phyloP scores from a whole-genome alignment of 2,797 vertebrate species.

The Setipinna tenuifilis region DNA sequence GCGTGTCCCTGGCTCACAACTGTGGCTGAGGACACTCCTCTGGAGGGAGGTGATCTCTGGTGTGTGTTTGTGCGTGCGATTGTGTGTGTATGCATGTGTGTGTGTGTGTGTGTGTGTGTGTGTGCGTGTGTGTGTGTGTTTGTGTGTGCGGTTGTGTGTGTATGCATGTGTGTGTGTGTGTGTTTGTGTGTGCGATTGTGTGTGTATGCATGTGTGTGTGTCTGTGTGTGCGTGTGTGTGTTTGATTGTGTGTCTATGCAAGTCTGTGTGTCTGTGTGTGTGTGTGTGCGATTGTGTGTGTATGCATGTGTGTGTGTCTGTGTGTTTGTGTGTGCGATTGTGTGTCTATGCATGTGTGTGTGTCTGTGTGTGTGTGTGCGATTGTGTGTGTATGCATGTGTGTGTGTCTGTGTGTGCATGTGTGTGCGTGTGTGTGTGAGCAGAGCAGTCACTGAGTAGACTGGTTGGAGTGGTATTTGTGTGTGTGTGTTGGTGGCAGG shows the following conservation, averaged over 20 bases:
- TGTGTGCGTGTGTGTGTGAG: not conserved
- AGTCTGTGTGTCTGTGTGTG: slow-evolving; percentile 29
- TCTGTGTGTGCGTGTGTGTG: slow-evolving; percentile 26
- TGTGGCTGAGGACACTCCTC: not conserved
- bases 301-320: not conserved
- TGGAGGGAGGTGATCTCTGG: not conserved
- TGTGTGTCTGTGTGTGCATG: slow-evolving; percentile 8
- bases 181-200: too few relatives aligned
- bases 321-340: too few relatives aligned
- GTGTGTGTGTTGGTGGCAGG: too few relatives aligned
- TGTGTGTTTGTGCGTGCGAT: too few relatives aligned
- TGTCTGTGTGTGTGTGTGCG: not conserved
- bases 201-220: not conserved
- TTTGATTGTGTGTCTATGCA: slow-evolving; percentile 8
- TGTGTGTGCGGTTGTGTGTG: too few relatives aligned
- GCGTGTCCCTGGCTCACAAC: not conserved
- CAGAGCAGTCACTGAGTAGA: too few relatives aligned
- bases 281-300: not conserved
- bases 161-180: too few relatives aligned
- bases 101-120: too few relatives aligned
- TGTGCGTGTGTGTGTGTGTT: too few relatives aligned
- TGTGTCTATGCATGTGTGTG: not conserved
- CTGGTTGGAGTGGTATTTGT: too few relatives aligned
- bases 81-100: too few relatives aligned
- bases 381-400: too few relatives aligned